These are phyloP conservation scores for Eilema griseolum DNA, from an alignment of 2,888 invertebrate species.

Conservation along the genomic window DNA sequence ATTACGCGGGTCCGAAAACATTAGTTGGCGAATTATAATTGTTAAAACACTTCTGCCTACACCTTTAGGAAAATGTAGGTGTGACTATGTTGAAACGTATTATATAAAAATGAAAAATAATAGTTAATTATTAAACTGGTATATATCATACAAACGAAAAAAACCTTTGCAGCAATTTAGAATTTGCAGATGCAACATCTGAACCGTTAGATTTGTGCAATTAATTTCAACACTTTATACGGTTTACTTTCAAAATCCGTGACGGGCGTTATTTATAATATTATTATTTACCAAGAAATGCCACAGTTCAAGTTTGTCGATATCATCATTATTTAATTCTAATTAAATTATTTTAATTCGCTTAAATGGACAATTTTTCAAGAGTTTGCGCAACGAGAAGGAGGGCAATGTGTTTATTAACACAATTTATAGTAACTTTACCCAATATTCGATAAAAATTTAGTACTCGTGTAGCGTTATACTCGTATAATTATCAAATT, in stretches of 20 bases:
- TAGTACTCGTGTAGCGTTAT: not conserved
- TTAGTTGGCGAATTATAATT: not conserved
- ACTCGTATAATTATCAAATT: not conserved
- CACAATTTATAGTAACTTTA: too few species aligned
- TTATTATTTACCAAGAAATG: conserved; percentile 31
- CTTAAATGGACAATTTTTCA: conserved; percentile 1
- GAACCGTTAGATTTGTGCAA: conserved; percentile 44
- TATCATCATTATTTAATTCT: conserved; percentile 20
- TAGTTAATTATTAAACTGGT: not conserved
- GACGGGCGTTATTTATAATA: conserved; percentile 25
- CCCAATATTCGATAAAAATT: not conserved
- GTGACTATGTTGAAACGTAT: not conserved
- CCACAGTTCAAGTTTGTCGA: conserved; percentile 28
- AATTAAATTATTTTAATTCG: conserved; percentile 21
- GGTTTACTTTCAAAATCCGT: conserved; percentile 33
- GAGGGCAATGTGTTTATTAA: not conserved
- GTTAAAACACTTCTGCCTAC: not conserved
- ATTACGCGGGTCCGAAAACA: not conserved
- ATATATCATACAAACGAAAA: not conserved
- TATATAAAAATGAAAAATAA: not conserved
- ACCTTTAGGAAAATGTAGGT: not conserved
- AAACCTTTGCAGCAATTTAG: conserved; percentile 16
- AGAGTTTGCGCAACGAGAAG: not conserved
- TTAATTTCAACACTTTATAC: conserved; percentile 37
- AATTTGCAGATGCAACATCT: conserved; percentile 31